These are phyloP conservation scores for Pomacea maculata DNA, from an alignment of 1,140 invertebrate species.

Conservation along the genomic window DNA sequence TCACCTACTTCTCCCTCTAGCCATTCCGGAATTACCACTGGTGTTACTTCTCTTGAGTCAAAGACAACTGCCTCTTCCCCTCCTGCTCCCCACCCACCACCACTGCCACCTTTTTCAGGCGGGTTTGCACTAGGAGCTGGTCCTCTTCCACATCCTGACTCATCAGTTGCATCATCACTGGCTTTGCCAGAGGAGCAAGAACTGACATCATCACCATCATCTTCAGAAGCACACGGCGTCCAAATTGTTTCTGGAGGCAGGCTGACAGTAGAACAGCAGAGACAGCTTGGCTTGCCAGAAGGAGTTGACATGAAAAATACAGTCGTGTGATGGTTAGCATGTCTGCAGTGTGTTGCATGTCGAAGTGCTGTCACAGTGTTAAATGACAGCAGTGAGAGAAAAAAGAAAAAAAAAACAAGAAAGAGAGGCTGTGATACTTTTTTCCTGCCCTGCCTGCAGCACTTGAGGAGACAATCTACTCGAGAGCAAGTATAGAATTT, in stretches of 20 bases:
- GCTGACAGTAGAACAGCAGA: slow-evolving; percentile 27
- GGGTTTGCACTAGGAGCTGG: neutral
- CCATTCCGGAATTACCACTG: slow-evolving; percentile 7
- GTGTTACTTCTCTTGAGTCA: neutral
- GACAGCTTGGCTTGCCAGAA: slow-evolving; percentile 32
- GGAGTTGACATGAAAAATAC: slow-evolving; percentile 30
- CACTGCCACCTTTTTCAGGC: neutral
- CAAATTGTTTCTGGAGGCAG: neutral
- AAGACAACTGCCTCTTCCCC: slow-evolving; percentile 5
- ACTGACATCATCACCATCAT: slow-evolving; percentile 2
- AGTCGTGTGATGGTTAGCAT: slow-evolving; percentile 11
- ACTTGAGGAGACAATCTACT: too few species aligned
- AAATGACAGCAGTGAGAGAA: too few species aligned
- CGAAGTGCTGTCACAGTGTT: too few species aligned
- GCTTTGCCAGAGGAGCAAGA: slow-evolving; percentile 2
- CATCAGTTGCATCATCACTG: neutral
- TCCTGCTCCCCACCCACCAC: neutral
- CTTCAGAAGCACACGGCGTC: neutral
- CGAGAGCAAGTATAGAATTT: too few species aligned
- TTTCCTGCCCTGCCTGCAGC: too few species aligned
- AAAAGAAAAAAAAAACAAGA: too few species aligned
- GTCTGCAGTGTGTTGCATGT: too few species aligned
- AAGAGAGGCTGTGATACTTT: too few species aligned
- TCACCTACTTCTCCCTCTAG: slow-evolving; percentile 6
- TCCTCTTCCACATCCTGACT: neutral